These are phyloP conservation scores for Salvator merianae DNA, from an alignment of 2,113 vertebrate genomes.

Conservation along the genomic window DNA sequence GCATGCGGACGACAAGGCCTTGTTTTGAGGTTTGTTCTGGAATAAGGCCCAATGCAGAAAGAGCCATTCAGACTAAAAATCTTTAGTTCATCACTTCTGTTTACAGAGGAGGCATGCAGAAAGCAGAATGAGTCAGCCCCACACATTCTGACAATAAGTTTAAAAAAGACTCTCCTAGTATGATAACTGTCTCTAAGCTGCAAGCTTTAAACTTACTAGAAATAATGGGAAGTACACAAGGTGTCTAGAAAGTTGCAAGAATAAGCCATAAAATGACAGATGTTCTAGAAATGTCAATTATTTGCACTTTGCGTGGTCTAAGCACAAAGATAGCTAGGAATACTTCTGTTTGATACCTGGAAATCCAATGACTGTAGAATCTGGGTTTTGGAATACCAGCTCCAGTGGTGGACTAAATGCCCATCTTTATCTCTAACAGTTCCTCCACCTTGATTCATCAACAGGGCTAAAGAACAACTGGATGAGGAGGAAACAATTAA, in stretches of 20 bases:
- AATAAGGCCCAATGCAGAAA: too few relatives aligned
- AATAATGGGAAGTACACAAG: neutral
- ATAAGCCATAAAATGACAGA: neutral
- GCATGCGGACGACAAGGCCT: too few relatives aligned
- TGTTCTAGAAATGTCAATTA: neutral
- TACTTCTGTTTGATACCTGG: conserved; percentile 53
- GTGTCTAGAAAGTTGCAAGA: neutral
- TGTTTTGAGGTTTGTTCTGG: too few relatives aligned
- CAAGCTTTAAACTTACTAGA: neutral
- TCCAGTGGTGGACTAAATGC: conserved; percentile 61
- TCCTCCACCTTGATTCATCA: conserved; percentile 63
- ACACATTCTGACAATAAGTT: too few relatives aligned
- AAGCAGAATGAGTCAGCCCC: too few relatives aligned
- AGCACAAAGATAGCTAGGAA: neutral
- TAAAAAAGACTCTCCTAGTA: too few relatives aligned
- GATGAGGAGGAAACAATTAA: neutral
- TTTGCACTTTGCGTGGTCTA: neutral
- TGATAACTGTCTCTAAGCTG: too few relatives aligned
- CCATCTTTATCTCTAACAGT: conserved; percentile 54
- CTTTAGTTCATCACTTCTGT: too few relatives aligned
- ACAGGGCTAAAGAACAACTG: conserved; percentile 57
- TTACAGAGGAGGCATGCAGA: too few relatives aligned
- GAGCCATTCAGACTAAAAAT: too few relatives aligned
- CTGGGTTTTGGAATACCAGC: conserved; percentile 58
- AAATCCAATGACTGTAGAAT: conserved; percentile 62